Evolutionary conservation across 2,113 vertebrate species (phyloP).

Genomic region (Trinectes maculatus): DNA sequence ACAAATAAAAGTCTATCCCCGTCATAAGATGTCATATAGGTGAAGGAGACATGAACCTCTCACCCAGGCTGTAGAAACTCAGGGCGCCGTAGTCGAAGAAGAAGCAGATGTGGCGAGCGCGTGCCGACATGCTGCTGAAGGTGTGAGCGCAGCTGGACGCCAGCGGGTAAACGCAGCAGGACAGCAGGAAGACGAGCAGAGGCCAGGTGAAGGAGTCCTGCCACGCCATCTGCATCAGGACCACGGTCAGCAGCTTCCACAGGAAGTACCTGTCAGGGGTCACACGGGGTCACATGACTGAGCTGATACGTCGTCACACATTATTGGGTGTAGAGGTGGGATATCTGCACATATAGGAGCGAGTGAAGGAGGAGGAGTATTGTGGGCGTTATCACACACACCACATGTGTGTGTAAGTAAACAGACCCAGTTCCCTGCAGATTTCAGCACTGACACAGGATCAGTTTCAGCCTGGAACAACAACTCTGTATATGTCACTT

Average conservation of each 20-base stretch:
- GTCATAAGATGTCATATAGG: no score
- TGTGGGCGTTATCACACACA: background rate
- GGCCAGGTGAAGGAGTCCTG: slow-evolving; percentile 84
- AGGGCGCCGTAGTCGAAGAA: slow-evolving; percentile 89
- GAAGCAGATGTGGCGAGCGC: slow-evolving; percentile 86
- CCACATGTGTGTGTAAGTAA: background rate
- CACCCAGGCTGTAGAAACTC: slow-evolving; percentile 88
- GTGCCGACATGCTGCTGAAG: slow-evolving; percentile 86
- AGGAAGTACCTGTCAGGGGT: slow-evolving; percentile 85
- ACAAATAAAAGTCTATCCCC: no score
- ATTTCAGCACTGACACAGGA: background rate
- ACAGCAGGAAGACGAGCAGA: slow-evolving; percentile 82
- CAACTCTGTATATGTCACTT: no score
- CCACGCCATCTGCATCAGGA: slow-evolving; percentile 73
- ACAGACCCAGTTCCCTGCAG: background rate
- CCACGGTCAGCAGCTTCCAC: slow-evolving; percentile 80
- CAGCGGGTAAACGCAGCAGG: slow-evolving; percentile 87
- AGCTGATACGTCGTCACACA: no score
- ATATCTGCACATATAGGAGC: background rate
- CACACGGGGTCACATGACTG: background rate
- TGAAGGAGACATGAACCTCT: slow-evolving; percentile 27
- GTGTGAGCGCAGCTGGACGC: slow-evolving; percentile 90
- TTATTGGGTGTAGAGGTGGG: no score
- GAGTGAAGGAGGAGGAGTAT: background rate
- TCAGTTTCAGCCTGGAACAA: background rate